These are phyloP conservation scores for Leucoraja ocellata DNA, from an alignment of 2,797 vertebrate species.

Conservation along the genomic window DNA sequence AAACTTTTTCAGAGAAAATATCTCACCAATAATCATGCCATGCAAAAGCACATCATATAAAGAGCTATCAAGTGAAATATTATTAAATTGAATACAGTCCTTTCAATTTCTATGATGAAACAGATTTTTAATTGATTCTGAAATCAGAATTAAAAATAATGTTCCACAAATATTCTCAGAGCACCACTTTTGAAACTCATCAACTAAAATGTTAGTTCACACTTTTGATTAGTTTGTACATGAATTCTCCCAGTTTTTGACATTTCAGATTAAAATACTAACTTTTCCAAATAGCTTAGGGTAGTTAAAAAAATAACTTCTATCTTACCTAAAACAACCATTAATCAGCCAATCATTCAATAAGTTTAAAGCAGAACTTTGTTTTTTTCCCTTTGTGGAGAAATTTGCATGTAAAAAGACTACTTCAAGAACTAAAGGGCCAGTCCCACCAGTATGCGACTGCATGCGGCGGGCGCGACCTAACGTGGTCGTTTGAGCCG, in stretches of 20 bases:
- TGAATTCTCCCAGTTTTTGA: neutral
- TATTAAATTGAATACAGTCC: neutral
- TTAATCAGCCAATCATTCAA: neutral
- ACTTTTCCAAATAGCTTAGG: neutral
- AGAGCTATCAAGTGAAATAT: neutral
- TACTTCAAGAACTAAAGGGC: no score
- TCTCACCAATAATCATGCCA: neutral
- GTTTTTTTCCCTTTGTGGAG: no score
- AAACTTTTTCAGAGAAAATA: neutral
- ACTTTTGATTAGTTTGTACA: neutral
- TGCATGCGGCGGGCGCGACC: no score
- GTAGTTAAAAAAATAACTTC: neutral
- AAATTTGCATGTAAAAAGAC: neutral
- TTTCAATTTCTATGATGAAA: neutral
- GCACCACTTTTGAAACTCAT: neutral
- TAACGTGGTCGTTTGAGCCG: no score
- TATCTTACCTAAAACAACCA: neutral
- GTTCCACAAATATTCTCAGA: neutral
- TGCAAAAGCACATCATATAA: neutral
- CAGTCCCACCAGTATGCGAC: no score
- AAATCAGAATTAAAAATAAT: neutral
- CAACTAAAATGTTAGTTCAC: neutral
- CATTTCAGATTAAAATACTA: neutral
- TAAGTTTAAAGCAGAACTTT: neutral
- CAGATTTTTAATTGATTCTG: neutral